These are phyloP conservation scores for Podarcis siculus DNA, from an alignment of 2,797 vertebrate species.

Conservation along the genomic window DNA sequence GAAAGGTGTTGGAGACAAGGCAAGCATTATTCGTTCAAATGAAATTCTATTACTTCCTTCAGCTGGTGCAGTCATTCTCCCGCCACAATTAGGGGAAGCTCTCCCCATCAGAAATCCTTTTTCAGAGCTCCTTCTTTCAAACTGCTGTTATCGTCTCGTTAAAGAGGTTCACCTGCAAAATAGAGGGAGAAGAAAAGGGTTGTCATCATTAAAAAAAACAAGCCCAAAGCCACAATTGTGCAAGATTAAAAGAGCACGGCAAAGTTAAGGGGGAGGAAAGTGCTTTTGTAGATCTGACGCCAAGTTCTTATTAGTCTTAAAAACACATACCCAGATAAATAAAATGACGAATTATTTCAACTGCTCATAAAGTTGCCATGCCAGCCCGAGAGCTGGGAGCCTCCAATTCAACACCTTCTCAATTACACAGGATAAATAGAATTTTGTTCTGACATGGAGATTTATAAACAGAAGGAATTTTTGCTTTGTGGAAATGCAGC, in stretches of 20 bases:
- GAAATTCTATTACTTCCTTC: conserved; percentile 22
- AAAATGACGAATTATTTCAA: not conserved
- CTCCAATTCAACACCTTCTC: not conserved
- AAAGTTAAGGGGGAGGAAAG: not conserved
- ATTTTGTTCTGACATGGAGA: not conserved
- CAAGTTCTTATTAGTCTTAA: not conserved
- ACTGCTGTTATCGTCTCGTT: not conserved
- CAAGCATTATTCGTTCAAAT: conserved; percentile 23
- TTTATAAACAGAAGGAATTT: not conserved
- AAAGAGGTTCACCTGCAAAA: not conserved
- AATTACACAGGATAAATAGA: not conserved
- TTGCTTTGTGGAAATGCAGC: not conserved
- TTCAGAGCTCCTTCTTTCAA: conserved; percentile 8
- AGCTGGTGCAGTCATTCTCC: conserved; percentile 10
- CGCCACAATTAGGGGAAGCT: not conserved
- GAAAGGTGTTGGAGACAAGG: conserved; percentile 21
- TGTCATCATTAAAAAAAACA: conserved; percentile 1
- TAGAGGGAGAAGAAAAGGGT: not conserved
- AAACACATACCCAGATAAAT: not conserved
- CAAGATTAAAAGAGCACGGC: not conserved
- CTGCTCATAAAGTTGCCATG: not conserved
- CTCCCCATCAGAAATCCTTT: conserved; percentile 6
- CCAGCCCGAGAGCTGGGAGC: not conserved
- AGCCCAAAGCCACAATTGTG: not conserved
- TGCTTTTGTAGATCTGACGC: not conserved